Percentiles rank a stretch among this genome's conserved stretches.
phyloP scores from a whole-genome alignment of 2,888 invertebrate species.

The Argyra leucocephala region DNA sequence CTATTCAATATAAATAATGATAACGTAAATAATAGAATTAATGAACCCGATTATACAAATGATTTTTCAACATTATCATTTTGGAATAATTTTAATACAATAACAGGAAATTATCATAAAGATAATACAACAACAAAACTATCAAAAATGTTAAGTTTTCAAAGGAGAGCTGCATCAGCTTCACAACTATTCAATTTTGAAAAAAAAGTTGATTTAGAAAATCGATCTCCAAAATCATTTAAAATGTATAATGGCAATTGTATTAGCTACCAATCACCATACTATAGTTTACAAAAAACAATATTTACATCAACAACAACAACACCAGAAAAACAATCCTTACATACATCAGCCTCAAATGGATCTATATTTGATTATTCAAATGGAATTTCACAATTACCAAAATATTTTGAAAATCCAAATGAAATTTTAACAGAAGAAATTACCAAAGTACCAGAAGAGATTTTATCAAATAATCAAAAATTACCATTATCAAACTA shows the following conservation, averaged over 20 bases:
- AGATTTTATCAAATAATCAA: not conserved
- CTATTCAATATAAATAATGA: not conserved
- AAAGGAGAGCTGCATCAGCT: not conserved
- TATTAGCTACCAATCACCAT: not conserved
- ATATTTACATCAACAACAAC: not conserved
- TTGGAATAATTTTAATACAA: not conserved
- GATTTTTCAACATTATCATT: not conserved
- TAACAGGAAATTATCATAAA: not conserved
- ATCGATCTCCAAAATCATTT: not conserved
- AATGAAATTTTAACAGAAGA: not conserved
- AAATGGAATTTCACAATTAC: not conserved
- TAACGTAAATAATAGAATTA: not conserved
- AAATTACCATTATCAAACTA: not conserved
- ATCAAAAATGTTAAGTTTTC: not conserved
- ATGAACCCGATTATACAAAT: not conserved
- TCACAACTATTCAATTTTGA: not conserved
- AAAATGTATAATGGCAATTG: not conserved
- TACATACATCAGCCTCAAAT: not conserved
- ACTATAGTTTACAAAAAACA: conserved; percentile 1
- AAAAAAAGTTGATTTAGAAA: not conserved
- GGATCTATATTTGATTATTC: not conserved
- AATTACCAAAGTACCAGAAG: not conserved
- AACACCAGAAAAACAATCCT: not conserved
- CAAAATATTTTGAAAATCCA: not conserved
- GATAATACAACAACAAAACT: not conserved